Evolutionary conservation across 1,140 invertebrate species (phyloP).

Genomic region (Heterodera carotae): DNA sequence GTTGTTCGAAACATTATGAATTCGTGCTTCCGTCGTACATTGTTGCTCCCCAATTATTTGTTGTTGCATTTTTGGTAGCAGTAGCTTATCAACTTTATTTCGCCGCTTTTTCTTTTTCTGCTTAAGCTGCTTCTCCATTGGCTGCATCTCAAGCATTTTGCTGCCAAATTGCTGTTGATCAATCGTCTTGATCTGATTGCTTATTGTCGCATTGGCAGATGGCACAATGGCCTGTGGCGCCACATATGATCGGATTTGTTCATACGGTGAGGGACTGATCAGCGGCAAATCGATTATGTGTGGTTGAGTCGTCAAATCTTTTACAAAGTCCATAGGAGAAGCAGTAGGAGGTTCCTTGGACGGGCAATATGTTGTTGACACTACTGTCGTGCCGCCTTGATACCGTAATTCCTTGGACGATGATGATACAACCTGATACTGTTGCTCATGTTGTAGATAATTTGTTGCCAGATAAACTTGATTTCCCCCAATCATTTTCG

Average conservation of each 20-base stretch:
- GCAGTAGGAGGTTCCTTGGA: not conserved
- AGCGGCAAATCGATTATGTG: not conserved
- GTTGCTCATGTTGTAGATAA: not conserved
- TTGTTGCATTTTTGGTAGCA: not conserved
- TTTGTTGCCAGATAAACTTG: not conserved
- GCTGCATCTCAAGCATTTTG: not conserved
- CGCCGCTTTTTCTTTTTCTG: not conserved
- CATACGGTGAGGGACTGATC: not conserved
- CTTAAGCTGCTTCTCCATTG: not conserved
- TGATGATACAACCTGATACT: not conserved
- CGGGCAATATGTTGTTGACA: not conserved
- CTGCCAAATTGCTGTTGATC: not conserved
- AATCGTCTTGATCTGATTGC: not conserved
- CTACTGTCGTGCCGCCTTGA: not conserved
- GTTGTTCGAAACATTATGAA: not conserved
- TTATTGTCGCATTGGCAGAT: not conserved
- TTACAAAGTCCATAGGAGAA: not conserved
- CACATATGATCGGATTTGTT: not conserved
- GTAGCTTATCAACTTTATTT: not conserved
- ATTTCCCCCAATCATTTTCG: not conserved
- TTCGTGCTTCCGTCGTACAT: not conserved
- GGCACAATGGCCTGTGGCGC: not conserved
- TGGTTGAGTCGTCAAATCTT: not conserved
- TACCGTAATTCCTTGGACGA: not conserved
- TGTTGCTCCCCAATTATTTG: not conserved